Evolutionary conservation across 2,888 invertebrate species (phyloP).

Genomic region (Dendrolimus houi): DNA sequence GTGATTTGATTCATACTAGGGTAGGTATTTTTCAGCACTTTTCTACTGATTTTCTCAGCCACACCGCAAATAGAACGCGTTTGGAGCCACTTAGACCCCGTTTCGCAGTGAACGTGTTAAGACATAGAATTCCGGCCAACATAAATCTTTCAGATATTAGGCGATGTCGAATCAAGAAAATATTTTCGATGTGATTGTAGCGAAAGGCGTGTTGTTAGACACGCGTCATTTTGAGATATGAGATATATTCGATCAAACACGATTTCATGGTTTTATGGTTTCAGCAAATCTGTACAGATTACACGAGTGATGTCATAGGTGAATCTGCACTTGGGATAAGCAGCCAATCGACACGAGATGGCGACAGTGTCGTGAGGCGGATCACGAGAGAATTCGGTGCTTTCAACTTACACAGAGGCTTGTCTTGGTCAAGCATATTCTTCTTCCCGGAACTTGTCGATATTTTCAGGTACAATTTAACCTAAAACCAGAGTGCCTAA

Average conservation of each 20-base stretch:
- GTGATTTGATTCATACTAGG: neutral
- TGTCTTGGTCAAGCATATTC: slow-evolving; percentile 37
- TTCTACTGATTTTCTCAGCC: no score
- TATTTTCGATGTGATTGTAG: no score
- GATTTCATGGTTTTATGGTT: slow-evolving; percentile 2
- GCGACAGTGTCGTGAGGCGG: slow-evolving; percentile 28
- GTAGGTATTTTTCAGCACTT: neutral
- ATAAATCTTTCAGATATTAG: no score
- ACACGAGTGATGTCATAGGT: slow-evolving; percentile 36
- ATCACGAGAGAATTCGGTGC: slow-evolving; percentile 31
- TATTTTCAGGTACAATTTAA: slow-evolving; percentile 23
- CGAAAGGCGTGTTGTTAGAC: no score
- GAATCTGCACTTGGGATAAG: slow-evolving; percentile 33
- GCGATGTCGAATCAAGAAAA: no score
- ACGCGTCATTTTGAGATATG: no score
- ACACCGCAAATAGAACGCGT: no score
- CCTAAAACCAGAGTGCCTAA: no score
- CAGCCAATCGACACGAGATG: slow-evolving; percentile 28
- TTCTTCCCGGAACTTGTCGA: slow-evolving; percentile 37
- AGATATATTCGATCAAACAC: no score
- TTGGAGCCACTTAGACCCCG: no score
- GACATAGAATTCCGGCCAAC: no score
- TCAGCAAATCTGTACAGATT: slow-evolving; percentile 28
- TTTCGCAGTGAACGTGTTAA: no score
- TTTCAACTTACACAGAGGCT: slow-evolving; percentile 25